A percentile compares a stretch with the other conserved stretches of the same genome.
Conservation (phyloP, 2,113 vertebrate species). For the Erythrolamprus reginae region DNA sequence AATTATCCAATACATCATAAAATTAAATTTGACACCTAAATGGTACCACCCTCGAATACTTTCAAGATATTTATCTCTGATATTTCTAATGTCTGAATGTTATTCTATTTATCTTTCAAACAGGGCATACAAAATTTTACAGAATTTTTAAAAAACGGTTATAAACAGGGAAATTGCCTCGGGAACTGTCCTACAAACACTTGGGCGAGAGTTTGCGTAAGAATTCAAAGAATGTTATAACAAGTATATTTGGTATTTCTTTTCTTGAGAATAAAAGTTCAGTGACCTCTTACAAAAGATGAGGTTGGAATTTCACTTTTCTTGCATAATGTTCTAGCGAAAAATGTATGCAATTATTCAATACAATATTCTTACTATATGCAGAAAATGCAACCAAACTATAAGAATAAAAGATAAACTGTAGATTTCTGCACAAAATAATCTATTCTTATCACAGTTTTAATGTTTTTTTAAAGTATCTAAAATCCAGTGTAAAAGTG, state of each 20-base stretch:
- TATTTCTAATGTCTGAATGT: conserved; percentile 28
- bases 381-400: neutral
- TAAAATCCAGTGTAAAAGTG: neutral
- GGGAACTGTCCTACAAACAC: neutral
- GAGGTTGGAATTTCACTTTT: neutral
- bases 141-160: neutral
- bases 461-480: too few relatives aligned
- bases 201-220: neutral
- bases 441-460: neutral
- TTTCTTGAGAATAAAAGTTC: neutral
- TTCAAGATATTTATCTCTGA: conserved; percentile 6
- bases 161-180: neutral
- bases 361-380: neutral
- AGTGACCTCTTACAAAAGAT: neutral
- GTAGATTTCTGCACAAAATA: neutral
- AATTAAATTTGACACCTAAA: neutral
- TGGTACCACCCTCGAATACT: conserved; percentile 24
- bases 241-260: neutral
- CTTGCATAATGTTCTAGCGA: neutral
- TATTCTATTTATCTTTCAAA: neutral
- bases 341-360: neutral
- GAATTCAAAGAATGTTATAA: neutral
- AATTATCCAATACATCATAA: neutral
- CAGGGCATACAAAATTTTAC: neutral
- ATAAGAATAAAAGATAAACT: neutral